Percentiles rank a stretch among this genome's conserved stretches.
Evolutionary conservation across 2,888 invertebrate genomes (phyloP).

Genomic region (Rhaphigaster nebulosa): DNA sequence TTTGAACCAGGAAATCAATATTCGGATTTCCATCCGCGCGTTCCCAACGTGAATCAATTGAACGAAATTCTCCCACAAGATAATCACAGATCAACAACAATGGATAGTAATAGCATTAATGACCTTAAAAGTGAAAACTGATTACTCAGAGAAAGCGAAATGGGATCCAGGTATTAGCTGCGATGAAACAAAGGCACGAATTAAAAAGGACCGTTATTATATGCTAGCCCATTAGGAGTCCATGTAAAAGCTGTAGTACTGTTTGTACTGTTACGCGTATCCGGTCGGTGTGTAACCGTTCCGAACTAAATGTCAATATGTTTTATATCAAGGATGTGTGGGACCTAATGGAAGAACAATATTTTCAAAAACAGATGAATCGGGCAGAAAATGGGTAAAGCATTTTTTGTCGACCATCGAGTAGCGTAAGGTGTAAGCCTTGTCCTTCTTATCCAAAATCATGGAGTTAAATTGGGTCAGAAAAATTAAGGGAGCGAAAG

Average conservation of each 20-base stretch:
- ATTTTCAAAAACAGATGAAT: too few species aligned
- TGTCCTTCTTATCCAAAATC: too few species aligned
- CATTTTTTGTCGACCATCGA: too few species aligned
- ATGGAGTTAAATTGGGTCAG: too few species aligned
- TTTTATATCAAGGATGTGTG: too few species aligned
- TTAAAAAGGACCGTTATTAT: not conserved
- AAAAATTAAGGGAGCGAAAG: too few species aligned
- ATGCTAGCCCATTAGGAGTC: not conserved
- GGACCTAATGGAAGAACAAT: too few species aligned
- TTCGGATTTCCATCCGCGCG: not conserved
- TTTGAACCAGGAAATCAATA: slow-evolving; percentile 2
- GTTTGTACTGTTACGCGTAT: not conserved
- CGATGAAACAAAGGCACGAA: not conserved
- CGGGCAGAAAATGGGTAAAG: too few species aligned
- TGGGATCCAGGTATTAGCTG: slow-evolving; percentile 14
- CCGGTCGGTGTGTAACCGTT: not conserved
- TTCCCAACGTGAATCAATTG: not conserved
- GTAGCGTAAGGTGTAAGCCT: too few species aligned
- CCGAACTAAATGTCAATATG: not conserved
- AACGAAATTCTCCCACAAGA: slow-evolving; percentile 16
- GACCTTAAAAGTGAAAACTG: slow-evolving; percentile 22
- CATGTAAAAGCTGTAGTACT: not conserved
- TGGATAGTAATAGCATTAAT: not conserved
- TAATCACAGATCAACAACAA: slow-evolving; percentile 23
- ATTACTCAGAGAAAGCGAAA: slow-evolving; percentile 12